These are phyloP conservation scores for Helleia helle DNA, from an alignment of 2,888 invertebrate genomes.

Conservation along the genomic window DNA sequence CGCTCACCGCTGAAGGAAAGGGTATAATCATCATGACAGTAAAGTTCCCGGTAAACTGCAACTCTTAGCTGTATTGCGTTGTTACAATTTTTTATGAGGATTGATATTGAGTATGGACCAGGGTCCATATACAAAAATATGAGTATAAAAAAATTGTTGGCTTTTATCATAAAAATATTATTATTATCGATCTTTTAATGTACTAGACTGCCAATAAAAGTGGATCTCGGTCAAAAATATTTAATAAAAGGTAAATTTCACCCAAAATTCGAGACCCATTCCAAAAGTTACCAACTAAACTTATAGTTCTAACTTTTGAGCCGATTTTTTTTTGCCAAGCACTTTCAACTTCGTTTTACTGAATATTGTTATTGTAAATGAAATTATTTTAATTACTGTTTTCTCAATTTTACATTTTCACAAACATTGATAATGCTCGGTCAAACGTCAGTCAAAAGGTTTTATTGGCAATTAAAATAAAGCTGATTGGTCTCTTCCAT, in stretches of 20 bases:
- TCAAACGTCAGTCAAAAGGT: conserved; percentile 9
- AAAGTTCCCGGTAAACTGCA: too few relatives aligned
- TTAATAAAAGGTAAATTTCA: background rate
- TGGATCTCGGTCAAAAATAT: too few relatives aligned
- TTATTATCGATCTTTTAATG: too few relatives aligned
- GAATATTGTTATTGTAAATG: background rate
- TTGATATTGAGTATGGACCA: too few relatives aligned
- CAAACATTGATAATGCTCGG: conserved; percentile 2
- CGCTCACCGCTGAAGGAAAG: too few relatives aligned
- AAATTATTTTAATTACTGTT: background rate
- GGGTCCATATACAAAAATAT: too few relatives aligned
- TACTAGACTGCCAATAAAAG: too few relatives aligned
- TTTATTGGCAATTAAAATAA: conserved; percentile 12
- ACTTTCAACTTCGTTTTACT: background rate
- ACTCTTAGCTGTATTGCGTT: too few relatives aligned
- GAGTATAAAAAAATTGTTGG: too few relatives aligned
- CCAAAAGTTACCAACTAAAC: conserved; percentile 7
- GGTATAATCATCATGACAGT: too few relatives aligned
- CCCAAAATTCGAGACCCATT: background rate
- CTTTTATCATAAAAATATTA: too few relatives aligned
- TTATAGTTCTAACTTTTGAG: conserved; percentile 4
- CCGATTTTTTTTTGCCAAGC: background rate
- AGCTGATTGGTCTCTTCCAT: conserved; percentile 6
- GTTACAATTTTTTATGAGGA: too few relatives aligned
- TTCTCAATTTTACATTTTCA: background rate